These are phyloP conservation scores for Sebastes nivosus DNA, from an alignment of 2,797 vertebrate genomes.

Conservation along the genomic window DNA sequence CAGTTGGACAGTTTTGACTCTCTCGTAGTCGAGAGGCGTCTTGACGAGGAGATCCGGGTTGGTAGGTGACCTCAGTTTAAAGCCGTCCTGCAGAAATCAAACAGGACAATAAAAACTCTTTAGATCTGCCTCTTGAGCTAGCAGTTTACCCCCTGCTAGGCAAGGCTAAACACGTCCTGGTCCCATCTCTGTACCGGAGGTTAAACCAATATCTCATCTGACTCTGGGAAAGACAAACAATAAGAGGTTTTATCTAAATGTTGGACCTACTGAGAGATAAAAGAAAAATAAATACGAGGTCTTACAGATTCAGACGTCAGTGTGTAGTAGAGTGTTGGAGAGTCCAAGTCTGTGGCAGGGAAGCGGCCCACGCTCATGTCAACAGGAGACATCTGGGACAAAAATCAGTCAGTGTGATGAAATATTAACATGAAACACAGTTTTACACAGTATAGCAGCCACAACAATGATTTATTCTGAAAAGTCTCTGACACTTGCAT, in stretches of 20 bases:
- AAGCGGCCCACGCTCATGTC: slow-evolving; percentile 3
- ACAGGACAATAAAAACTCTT: background rate
- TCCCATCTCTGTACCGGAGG: background rate
- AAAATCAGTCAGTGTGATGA: background rate
- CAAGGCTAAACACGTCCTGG: background rate
- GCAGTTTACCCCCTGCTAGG: background rate
- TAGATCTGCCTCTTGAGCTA: background rate
- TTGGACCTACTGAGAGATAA: background rate
- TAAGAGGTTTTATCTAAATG: background rate
- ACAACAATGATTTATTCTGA: background rate
- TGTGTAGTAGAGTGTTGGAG: slow-evolving; percentile 35
- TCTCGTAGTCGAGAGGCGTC: slow-evolving; percentile 66
- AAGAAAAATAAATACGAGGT: background rate
- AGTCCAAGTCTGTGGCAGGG: slow-evolving; percentile 68
- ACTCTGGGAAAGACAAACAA: background rate
- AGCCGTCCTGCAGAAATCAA: slow-evolving; percentile 63
- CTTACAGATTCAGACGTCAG: slow-evolving; percentile 64
- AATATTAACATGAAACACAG: background rate
- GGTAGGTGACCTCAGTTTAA: slow-evolving; percentile 14
- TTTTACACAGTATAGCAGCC: background rate
- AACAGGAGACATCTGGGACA: slow-evolving; percentile 49
- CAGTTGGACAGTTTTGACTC: slow-evolving; percentile 52
- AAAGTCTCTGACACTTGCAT: background rate
- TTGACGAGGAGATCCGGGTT: slow-evolving; percentile 54
- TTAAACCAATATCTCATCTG: background rate